These are phyloP conservation scores for Clamator glandarius DNA, from an alignment of 2,797 vertebrate genomes.

Conservation along the genomic window DNA sequence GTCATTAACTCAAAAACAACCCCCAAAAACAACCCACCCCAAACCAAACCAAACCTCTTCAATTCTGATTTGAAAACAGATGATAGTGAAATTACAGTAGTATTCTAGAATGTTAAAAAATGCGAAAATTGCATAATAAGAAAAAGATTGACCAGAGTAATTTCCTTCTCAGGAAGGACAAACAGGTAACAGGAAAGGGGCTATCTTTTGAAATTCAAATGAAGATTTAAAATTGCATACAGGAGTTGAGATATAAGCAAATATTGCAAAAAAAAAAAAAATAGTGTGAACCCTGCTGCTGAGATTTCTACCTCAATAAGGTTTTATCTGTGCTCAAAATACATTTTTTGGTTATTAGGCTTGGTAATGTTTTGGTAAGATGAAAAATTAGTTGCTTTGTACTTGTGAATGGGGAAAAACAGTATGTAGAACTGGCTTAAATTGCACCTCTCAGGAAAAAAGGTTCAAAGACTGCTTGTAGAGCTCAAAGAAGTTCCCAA, in stretches of 20 bases:
- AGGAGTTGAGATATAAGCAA: accelerated
- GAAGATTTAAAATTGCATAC: not conserved
- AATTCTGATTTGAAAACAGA: not conserved
- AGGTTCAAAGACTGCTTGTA: not conserved
- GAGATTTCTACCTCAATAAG: not conserved
- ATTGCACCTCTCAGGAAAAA: accelerated
- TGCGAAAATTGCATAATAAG: not conserved
- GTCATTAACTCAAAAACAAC: conserved; percentile 16
- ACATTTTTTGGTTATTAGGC: not conserved
- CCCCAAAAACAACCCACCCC: conserved; percentile 3
- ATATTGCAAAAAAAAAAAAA: accelerated
- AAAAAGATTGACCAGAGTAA: not conserved
- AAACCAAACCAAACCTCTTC: not conserved
- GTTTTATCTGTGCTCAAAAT: not conserved
- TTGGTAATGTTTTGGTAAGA: accelerated
- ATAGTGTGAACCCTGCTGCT: not conserved
- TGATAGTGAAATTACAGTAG: not conserved
- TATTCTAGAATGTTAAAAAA: not conserved
- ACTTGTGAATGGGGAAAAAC: not conserved
- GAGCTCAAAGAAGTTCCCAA: not conserved
- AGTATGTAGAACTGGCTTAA: not conserved
- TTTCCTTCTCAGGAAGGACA: not conserved
- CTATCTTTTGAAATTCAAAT: not conserved
- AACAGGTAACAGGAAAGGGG: not conserved
- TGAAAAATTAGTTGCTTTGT: not conserved